Conservation (phyloP, 2,797 vertebrate species). For the Sebastes kiyomatsui region DNA sequence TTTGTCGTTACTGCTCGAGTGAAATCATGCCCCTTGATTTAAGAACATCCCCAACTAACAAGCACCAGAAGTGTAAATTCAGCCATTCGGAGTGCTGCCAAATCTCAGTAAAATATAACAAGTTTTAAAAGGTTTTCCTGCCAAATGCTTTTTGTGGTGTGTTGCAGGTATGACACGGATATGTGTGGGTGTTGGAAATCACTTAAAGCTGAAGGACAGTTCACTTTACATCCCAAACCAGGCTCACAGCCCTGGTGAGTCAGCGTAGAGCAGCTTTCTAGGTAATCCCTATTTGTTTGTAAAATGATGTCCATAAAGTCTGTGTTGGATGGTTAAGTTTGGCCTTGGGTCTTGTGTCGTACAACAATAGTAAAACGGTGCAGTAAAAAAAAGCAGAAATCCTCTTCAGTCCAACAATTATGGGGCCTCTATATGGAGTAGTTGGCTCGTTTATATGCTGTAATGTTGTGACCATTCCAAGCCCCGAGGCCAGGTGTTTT, state of each 20-base stretch:
- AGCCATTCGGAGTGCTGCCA: slow-evolving; percentile 82
- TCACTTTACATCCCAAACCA: slow-evolving; percentile 20
- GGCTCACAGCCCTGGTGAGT: slow-evolving; percentile 22
- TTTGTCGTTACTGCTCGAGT: slow-evolving; percentile 77
- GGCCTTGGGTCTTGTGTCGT: slow-evolving; percentile 62
- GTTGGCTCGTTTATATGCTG: slow-evolving; percentile 80
- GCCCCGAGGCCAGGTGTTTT: slow-evolving; percentile 80
- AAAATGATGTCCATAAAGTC: slow-evolving; percentile 63
- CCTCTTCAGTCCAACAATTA: slow-evolving; percentile 81
- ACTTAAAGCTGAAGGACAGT: slow-evolving; percentile 31
- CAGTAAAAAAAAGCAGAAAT: slow-evolving; percentile 68
- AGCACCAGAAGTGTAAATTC: slow-evolving; percentile 85
- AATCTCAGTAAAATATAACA: slow-evolving; percentile 43
- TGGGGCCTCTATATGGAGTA: slow-evolving; percentile 79
- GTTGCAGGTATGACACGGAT: slow-evolving; percentile 80
- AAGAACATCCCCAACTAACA: slow-evolving; percentile 81
- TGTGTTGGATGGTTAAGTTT: slow-evolving; percentile 50
- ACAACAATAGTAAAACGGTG: slow-evolving; percentile 74
- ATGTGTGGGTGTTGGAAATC: slow-evolving; percentile 14
- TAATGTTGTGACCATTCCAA: slow-evolving; percentile 82
- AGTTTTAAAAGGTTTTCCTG: slow-evolving; percentile 67
- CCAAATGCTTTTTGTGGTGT: slow-evolving; percentile 46
- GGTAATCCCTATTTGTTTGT: slow-evolving; percentile 59
- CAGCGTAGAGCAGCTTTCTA: slow-evolving; percentile 26
- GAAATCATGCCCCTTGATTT: slow-evolving; percentile 83